Conservation (phyloP, 2,113 vertebrate genomes). For the Bostrychus sinensis region DNA sequence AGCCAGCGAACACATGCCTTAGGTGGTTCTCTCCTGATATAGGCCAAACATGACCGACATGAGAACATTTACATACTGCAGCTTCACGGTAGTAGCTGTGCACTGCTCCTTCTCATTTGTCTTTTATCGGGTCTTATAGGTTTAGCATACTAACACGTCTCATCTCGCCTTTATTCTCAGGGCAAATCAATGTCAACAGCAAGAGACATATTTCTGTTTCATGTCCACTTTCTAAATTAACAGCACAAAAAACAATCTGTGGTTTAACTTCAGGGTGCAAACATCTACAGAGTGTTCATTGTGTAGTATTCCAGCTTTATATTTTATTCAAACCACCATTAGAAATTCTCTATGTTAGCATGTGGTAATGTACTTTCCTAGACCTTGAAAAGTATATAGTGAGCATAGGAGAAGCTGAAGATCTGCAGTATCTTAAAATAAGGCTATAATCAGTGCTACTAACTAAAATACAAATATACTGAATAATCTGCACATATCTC, state of each 20-base stretch:
- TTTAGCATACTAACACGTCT: constrained; percentile 16
- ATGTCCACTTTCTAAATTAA: no score
- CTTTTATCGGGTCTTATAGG: constrained; percentile 13
- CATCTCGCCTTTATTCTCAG: constrained; percentile 30
- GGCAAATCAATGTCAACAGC: constrained; percentile 39
- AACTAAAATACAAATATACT: constrained; percentile 15
- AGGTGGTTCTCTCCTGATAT: no score
- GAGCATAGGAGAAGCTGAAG: background rate
- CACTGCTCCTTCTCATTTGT: background rate
- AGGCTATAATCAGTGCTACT: background rate
- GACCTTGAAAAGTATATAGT: background rate
- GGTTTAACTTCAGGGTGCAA: background rate
- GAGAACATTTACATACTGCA: background rate
- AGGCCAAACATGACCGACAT: background rate
- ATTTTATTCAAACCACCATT: background rate
- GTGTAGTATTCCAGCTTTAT: background rate
- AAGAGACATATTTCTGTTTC: constrained; percentile 4
- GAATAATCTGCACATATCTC: constrained; percentile 37
- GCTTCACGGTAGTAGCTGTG: background rate
- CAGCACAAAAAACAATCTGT: background rate
- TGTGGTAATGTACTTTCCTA: background rate
- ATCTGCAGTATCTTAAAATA: background rate
- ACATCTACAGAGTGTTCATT: background rate
- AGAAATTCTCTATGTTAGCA: background rate
- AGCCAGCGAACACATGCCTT: background rate